Evolutionary conservation across 2,797 vertebrate species (phyloP), one percentile per base, ranked within the genome.

Genomic region (Sylvilagus floridanus): DNA sequence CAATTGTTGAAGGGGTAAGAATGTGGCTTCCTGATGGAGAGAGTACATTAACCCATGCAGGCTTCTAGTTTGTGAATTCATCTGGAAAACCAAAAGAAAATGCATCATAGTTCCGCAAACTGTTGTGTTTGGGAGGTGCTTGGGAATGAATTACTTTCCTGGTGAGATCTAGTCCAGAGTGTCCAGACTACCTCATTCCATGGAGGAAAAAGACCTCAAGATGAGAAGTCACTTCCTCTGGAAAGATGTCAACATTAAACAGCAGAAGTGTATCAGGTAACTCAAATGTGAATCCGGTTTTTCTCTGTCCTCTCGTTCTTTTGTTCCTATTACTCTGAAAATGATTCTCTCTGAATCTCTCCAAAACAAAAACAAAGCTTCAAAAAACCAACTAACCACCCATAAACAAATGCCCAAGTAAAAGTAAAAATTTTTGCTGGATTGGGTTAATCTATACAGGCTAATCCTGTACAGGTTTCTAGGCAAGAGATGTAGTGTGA

Each of bases 291-390:
- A 66, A 30, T 72, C 11, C 16, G 22, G 7, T 17, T 93, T 90
- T 93, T 65, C 32, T 72, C 5, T 92, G 47, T 72, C 24, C 7
- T 6, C 22, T 4, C 21, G 37, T 13, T 77, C 32, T 68, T 93
- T 82, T 82, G 5, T 22, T 50, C 90, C 28, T 77, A 32, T 62
- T 35, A 68, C 1, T 0, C 3, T 5, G 21, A 87, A 35, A 12
- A 86, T 1, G 4, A 52, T 19, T 77, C 21, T 62, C 4, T 50
- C 5, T 19, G 82, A 76, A 14, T 79, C 6, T 76, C 21, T 62
- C 50, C 24, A 88, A 90, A 94, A 6, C 10, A 82, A 85, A 95
- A 65, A n/a, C 7, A 57, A 93, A 72, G 17, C 52, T 72, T 78
- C 10, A 85, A 78, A 37, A 22, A 81, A 83, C 12, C n/a, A 69